Conservation (phyloP, 2,888 invertebrate species). For the Agrotis ipsilon region DNA sequence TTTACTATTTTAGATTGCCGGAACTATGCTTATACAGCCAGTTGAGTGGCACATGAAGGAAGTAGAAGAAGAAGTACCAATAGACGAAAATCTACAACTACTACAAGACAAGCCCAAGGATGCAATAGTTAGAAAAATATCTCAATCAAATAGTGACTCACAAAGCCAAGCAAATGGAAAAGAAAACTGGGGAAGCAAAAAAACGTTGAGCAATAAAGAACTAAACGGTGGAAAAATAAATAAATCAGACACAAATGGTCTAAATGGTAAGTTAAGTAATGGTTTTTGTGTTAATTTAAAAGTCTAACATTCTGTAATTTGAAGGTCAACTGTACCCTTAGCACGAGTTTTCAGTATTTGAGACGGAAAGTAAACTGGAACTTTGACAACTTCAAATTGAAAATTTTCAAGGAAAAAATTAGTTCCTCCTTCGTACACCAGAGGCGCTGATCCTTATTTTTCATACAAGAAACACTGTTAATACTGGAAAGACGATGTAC, state of each 20-base stretch:
- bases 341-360: too few relatives aligned
- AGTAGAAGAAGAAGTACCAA: constrained; percentile 79
- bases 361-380: too few relatives aligned
- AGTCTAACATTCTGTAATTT: constrained; percentile 24
- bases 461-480: too few relatives aligned
- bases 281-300: constrained; percentile 48
- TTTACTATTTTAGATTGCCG: constrained; percentile 85
- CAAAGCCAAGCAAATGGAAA: constrained; percentile 65
- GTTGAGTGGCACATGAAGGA: constrained; percentile 90
- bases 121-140: constrained; percentile 76
- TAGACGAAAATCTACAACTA: constrained; percentile 82
- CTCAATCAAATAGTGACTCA: constrained; percentile 70
- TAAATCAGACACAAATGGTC: constrained; percentile 69
- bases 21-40: constrained; percentile 91
- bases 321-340: constrained; percentile 12
- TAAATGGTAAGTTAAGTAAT: constrained; percentile 71
- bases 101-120: constrained; percentile 79
- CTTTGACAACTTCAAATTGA: too few relatives aligned
- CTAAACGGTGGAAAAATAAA: constrained; percentile 67
- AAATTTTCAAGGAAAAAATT: too few relatives aligned
- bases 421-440: too few relatives aligned
- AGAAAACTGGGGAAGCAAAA: constrained; percentile 63
- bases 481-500: too few relatives aligned
- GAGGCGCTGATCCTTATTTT: too few relatives aligned
- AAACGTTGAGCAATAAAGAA: constrained; percentile 75